A percentile compares a stretch with the other conserved stretches of the same genome.
These are phyloP conservation scores for Latrodectus hesperus DNA, from an alignment of 2,888 invertebrate genomes.

Conservation along the genomic window DNA sequence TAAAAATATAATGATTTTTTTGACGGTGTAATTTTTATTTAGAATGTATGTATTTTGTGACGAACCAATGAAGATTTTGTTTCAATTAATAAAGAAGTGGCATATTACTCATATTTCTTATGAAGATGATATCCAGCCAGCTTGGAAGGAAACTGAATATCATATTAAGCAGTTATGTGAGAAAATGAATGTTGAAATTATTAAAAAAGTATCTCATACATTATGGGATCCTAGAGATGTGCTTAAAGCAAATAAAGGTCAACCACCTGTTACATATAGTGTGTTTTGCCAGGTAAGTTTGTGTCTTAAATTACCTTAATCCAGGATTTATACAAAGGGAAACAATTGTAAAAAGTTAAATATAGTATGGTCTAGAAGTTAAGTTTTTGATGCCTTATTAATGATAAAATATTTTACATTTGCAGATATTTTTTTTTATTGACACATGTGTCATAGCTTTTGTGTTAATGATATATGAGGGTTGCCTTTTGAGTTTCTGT, in stretches of 20 bases:
- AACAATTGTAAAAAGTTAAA: background rate
- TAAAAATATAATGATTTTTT: background rate
- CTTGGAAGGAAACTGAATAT: slow-evolving; percentile 81
- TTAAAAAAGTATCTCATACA: slow-evolving; percentile 83
- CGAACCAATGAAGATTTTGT: slow-evolving; percentile 79
- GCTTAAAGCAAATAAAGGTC: slow-evolving; percentile 82
- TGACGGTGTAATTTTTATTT: slow-evolving; percentile 7
- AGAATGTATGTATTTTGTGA: slow-evolving; percentile 80
- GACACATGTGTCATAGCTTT: background rate
- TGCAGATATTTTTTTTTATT: background rate
- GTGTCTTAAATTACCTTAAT: background rate
- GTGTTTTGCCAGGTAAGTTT: slow-evolving; percentile 77
- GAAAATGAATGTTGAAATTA: slow-evolving; percentile 78
- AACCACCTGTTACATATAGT: slow-evolving; percentile 83
- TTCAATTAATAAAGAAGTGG: slow-evolving; percentile 79
- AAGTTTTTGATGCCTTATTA: background rate
- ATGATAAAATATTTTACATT: background rate
- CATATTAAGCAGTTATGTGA: slow-evolving; percentile 79
- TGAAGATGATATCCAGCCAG: slow-evolving; percentile 82
- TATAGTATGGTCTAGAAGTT: background rate
- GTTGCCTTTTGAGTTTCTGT: too few species aligned
- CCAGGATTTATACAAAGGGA: background rate
- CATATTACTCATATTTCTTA: slow-evolving; percentile 76
- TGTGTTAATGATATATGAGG: too few species aligned
- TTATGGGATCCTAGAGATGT: slow-evolving; percentile 82